Evolutionary conservation across 2,797 vertebrate genomes (phyloP), one percentile per base, ranked within the genome.

Genomic region (Gastrophryne carolinensis): DNA sequence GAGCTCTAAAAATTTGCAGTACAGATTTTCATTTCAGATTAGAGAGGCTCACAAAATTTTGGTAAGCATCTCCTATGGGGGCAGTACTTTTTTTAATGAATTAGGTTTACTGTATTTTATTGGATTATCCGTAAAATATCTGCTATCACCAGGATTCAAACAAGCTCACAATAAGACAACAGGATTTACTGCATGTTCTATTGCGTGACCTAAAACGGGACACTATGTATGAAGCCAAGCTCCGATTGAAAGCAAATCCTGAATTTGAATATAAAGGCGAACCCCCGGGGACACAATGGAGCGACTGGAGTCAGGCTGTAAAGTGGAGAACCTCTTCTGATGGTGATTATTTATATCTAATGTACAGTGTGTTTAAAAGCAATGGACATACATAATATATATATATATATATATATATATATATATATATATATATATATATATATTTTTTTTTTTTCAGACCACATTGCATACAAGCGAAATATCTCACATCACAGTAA

Each of bases 191-290:
- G 2, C 56, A 0, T 3, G 17, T 50, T 26, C 8, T 4, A 7
- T 26, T 78, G 32, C 32, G n/a, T 3, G 29, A 26, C 8, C 41
- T 78, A 17, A 13, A 29, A 5, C 60, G 50, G 13, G n/a, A 37
- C n/a, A 72, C 67, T 24, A n/a, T 23, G 23, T 78, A 72, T 66
- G 68, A 72, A 66, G 75, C 75, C 52, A 62, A 17, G 13, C 60
- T 78, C 5, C 19, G 61, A 30, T 67, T 78, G 15, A 67, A 34
- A 19, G 0, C 56, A 39, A n/a, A 54, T 2, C 2, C 15, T 41
- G 3, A 17, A 12, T 12, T 2, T 1, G 32, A 1, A 6, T n/a
- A n/a, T n/a, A n/a, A n/a, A n/a, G n/a, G n/a, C n/a, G 5, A 19
- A 6, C 34, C 12, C 2, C 15, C 27, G 15, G 19, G 26, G 17